Conservation (phyloP, 2,113 vertebrate species). For the Phalacrocorax pelagicus region DNA sequence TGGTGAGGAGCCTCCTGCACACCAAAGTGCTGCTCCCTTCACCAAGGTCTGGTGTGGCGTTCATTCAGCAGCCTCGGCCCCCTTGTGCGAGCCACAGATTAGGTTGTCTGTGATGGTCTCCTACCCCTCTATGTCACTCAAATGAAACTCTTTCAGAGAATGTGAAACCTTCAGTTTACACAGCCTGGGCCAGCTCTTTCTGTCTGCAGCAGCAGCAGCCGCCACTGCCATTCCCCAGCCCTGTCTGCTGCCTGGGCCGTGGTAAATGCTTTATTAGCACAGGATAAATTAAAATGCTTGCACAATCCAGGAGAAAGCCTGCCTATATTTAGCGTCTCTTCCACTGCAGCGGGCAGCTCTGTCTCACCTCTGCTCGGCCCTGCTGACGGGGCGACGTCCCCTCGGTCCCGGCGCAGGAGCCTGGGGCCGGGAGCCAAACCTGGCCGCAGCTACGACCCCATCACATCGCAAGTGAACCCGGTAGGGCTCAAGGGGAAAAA, state of each 20-base stretch:
- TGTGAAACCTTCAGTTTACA: background rate
- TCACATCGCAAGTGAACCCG: background rate
- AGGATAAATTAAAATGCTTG: background rate
- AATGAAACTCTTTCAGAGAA: background rate
- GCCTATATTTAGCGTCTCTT: background rate
- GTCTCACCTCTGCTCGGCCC: background rate
- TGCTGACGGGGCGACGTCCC: fast-evolving
- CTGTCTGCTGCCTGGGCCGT: background rate
- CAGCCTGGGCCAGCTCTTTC: background rate
- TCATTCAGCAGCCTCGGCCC: fast-evolving
- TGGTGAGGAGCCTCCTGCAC: fast-evolving
- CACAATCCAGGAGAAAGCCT: background rate
- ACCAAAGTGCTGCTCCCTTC: background rate
- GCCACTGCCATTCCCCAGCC: fast-evolving
- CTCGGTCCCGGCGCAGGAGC: fast-evolving
- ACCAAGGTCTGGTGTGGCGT: background rate
- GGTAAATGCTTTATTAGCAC: background rate
- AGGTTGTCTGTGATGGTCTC: background rate
- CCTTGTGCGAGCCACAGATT: background rate
- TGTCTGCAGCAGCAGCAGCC: background rate
- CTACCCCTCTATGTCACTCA: fast-evolving
- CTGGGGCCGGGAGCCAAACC: background rate
- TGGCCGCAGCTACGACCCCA: fast-evolving
- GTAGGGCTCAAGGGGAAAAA: background rate
- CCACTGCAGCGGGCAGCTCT: background rate